phyloP scores from a whole-genome alignment of 92 coral and sea anemone genomes.

The Epizoanthus ramosus region DNA sequence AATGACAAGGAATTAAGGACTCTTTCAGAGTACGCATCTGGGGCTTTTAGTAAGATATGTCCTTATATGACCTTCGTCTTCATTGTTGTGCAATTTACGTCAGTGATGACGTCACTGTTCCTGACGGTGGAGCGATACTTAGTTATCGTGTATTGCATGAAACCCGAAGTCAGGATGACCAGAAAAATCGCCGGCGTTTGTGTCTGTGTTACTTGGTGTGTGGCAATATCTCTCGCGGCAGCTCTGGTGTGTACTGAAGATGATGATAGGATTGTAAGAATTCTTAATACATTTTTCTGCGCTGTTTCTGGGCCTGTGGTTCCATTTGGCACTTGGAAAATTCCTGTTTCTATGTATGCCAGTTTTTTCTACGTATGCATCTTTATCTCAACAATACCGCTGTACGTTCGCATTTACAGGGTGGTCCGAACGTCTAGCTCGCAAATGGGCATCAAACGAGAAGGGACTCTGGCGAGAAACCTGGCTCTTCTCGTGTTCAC shows the following conservation, averaged over 20 bases:
- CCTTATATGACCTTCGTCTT: constrained; percentile 63
- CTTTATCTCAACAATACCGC: constrained; percentile 53
- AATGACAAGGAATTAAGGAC: neutral
- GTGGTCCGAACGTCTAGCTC: constrained; percentile 58
- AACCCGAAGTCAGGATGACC: constrained; percentile 55
- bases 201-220: constrained; percentile 43
- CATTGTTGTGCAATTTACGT: constrained; percentile 50
- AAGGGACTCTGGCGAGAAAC: constrained; percentile 68
- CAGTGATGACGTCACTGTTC: constrained; percentile 60
- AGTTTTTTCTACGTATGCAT: constrained; percentile 48
- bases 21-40: neutral
- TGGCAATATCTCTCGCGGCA: constrained; percentile 57
- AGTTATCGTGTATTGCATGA: too few species aligned
- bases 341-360: neutral
- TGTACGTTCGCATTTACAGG: constrained; percentile 61
- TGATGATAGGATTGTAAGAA: constrained; percentile 54
- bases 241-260: constrained; percentile 56
- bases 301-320: too few species aligned
- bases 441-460: constrained; percentile 67
- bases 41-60: constrained; percentile 17
- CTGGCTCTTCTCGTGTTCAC: too few species aligned
- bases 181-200: too few species aligned
- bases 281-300: too few species aligned
- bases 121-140: too few species aligned
- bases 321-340: too few species aligned